These are phyloP conservation scores for Gymnorhina tibicen DNA, from an alignment of 2,113 vertebrate species.

Conservation along the genomic window DNA sequence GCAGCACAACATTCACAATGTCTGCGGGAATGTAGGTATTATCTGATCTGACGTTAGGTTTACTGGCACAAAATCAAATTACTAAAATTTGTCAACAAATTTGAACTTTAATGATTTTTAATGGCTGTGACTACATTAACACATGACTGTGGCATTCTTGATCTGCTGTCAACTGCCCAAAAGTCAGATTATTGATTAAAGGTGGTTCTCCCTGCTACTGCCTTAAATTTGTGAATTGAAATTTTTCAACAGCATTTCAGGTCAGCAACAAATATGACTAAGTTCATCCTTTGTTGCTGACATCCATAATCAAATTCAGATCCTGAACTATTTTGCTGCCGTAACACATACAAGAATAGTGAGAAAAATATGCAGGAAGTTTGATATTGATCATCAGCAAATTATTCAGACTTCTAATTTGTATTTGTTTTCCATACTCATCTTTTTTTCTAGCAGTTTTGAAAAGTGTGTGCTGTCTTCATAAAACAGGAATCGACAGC, in stretches of 20 bases:
- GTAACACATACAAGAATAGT: neutral
- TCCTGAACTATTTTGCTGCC: neutral
- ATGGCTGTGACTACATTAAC: neutral
- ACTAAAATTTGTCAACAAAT: neutral
- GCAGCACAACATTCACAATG: neutral
- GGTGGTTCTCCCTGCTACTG: neutral
- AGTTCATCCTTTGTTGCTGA: neutral
- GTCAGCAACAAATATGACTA: neutral
- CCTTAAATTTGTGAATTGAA: neutral
- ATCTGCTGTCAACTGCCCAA: neutral
- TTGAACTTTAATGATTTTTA: neutral
- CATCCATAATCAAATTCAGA: neutral
- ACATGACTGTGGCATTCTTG: fast-evolving
- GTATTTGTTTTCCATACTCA: neutral
- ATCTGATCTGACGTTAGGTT: neutral
- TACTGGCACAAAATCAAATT: neutral
- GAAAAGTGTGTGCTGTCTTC: neutral
- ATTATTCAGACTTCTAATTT: neutral
- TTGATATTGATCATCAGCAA: neutral
- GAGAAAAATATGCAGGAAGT: neutral
- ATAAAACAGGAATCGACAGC: neutral
- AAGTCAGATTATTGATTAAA: neutral
- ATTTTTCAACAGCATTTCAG: neutral
- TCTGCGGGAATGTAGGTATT: neutral
- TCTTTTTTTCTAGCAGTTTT: neutral